These are phyloP conservation scores for Girardinichthys multiradiatus DNA, from an alignment of 2,113 vertebrate genomes.

Conservation along the genomic window DNA sequence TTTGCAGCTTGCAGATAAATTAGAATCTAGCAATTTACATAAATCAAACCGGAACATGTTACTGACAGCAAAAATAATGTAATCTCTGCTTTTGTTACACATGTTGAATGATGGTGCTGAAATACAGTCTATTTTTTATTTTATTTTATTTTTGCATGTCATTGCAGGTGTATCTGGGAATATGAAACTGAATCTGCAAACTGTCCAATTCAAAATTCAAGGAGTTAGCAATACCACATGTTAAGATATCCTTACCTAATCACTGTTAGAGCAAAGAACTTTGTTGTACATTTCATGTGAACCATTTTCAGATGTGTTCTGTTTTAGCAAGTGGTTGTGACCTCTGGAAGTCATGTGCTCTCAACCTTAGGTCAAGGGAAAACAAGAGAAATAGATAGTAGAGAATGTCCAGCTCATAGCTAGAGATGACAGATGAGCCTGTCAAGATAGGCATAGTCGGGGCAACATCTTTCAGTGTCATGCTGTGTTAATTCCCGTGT, in stretches of 20 bases:
- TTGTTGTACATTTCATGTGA: not conserved
- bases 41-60: not conserved
- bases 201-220: not conserved
- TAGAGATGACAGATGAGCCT: conserved; percentile 36
- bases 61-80: no score
- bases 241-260: not conserved
- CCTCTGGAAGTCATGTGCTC: conserved; percentile 12
- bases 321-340: conserved; percentile 8
- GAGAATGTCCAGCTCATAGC: not conserved
- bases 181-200: not conserved
- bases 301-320: not conserved
- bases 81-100: not conserved
- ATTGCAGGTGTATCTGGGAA: not conserved
- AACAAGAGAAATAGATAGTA: not conserved
- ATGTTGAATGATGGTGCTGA: not conserved
- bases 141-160: not conserved
- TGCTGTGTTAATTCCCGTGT: conserved; percentile 3
- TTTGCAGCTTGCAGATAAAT: not conserved
- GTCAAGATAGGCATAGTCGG: conserved; percentile 4
- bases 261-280: not conserved
- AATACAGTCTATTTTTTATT: not conserved
- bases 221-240: not conserved
- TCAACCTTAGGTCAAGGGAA: conserved; percentile 12
- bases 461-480: not conserved
- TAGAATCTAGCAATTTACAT: not conserved